Percentiles rank a stretch among this genome's conserved stretches.
phyloP scores from a whole-genome alignment of 2,797 vertebrate species.

The Ceryle rudis region DNA sequence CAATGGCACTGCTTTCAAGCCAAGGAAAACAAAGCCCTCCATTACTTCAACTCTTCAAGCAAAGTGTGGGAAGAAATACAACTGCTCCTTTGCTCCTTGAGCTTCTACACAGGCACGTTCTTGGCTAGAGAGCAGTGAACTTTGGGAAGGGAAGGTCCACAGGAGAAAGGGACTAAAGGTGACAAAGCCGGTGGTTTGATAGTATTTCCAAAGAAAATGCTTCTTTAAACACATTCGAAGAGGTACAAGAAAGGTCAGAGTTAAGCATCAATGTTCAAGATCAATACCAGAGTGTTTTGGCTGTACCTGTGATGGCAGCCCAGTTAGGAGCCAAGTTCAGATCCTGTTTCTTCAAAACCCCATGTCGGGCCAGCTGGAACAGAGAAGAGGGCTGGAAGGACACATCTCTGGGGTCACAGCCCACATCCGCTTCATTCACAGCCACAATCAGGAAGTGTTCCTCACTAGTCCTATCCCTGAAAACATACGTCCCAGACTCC shows the following conservation, averaged over 20 bases:
- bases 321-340: constrained; percentile 90
- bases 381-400: constrained; percentile 89
- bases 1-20: background rate
- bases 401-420: constrained; percentile 77
- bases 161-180: background rate
- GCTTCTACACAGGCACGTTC: background rate
- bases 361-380: constrained; percentile 83
- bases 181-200: background rate
- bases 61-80: background rate
- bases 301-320: constrained; percentile 85
- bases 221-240: background rate
- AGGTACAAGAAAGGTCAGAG: background rate
- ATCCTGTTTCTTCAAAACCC: constrained; percentile 80
- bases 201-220: background rate
- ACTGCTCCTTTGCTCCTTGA: background rate
- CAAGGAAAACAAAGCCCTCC: background rate
- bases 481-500: constrained; percentile 88
- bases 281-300: background rate
- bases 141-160: background rate
- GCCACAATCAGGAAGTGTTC: constrained; percentile 86
- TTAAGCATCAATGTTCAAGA: background rate
- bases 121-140: background rate
- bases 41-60: background rate
- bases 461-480: constrained; percentile 83
- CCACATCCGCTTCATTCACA: constrained; percentile 81